These are phyloP conservation scores for Drosophila grimshawi DNA, from an alignment of 1,140 invertebrate species.

Conservation along the genomic window DNA sequence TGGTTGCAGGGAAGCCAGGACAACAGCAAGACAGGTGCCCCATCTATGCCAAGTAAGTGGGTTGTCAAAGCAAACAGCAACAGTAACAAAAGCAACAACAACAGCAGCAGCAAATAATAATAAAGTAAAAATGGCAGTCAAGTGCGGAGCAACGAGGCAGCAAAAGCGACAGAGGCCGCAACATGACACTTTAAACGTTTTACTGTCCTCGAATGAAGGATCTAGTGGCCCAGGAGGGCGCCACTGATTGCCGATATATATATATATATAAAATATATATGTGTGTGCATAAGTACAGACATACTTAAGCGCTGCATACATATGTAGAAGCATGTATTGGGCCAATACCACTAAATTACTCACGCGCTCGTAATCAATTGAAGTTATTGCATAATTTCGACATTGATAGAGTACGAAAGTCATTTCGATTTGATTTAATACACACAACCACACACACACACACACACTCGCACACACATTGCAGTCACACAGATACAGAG, in stretches of 20 bases:
- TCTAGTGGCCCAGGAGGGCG: not conserved
- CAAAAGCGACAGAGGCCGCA: slow-evolving; percentile 48
- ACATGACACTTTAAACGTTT: slow-evolving; percentile 70
- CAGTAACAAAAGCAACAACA: slow-evolving; percentile 31
- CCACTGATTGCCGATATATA: slow-evolving; percentile 46
- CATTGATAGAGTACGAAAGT: slow-evolving; percentile 77
- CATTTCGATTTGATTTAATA: slow-evolving; percentile 78
- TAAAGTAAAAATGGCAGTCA: slow-evolving; percentile 59
- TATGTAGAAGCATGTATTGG: not conserved
- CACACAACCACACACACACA: slow-evolving; percentile 22
- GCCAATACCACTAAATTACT: slow-evolving; percentile 53
- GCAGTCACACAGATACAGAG: slow-evolving; percentile 40
- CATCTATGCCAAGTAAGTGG: slow-evolving; percentile 70
- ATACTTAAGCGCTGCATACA: not conserved
- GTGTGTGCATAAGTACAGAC: not conserved
- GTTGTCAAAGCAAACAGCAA: slow-evolving; percentile 76
- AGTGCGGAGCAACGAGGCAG: slow-evolving; percentile 48
- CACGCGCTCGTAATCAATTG: slow-evolving; percentile 69
- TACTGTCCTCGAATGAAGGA: slow-evolving; percentile 27
- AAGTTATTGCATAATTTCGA: slow-evolving; percentile 73
- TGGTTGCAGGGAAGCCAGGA: slow-evolving; percentile 27
- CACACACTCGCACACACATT: not conserved
- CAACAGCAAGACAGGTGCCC: slow-evolving; percentile 38
- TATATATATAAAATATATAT: not conserved
- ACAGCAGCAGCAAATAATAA: slow-evolving; percentile 68